Percentiles rank a stretch among this genome's conserved stretches.
These are phyloP conservation scores for Gonocerus acuteangulatus DNA, from an alignment of 2,888 invertebrate species.

Conservation along the genomic window DNA sequence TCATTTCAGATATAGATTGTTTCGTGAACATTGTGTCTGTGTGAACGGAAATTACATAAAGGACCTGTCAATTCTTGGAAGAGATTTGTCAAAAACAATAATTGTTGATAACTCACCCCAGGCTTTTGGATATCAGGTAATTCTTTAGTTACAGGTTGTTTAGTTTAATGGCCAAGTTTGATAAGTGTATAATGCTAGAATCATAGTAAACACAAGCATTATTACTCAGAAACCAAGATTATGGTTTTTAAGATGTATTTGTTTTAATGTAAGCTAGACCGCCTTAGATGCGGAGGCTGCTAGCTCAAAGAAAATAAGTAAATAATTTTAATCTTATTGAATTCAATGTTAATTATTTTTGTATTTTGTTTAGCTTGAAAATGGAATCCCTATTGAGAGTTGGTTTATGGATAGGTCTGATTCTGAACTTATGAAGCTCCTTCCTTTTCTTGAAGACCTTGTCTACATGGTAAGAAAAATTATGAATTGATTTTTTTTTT, in stretches of 20 bases:
- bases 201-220: no score
- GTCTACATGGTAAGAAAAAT: constrained; percentile 60
- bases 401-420: constrained; percentile 91
- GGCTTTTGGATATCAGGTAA: constrained; percentile 84
- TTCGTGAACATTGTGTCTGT: constrained; percentile 90
- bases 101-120: constrained; percentile 86
- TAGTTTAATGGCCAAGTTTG: neutral
- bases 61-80: constrained; percentile 83
- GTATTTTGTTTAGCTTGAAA: constrained; percentile 62
- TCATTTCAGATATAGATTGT: constrained; percentile 59
- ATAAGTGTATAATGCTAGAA: neutral
- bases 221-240: no score
- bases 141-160: neutral
- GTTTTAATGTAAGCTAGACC: no score
- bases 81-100: constrained; percentile 81
- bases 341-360: no score
- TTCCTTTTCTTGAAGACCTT: constrained; percentile 84
- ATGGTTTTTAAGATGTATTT: no score
- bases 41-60: constrained; percentile 95
- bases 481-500: neutral
- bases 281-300: no score
- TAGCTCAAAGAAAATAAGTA: no score
- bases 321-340: no score
- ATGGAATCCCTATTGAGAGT: constrained; percentile 94
- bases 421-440: constrained; percentile 77